Conservation (phyloP, 2,797 vertebrate genomes). For the Mionectes olivaceus region DNA sequence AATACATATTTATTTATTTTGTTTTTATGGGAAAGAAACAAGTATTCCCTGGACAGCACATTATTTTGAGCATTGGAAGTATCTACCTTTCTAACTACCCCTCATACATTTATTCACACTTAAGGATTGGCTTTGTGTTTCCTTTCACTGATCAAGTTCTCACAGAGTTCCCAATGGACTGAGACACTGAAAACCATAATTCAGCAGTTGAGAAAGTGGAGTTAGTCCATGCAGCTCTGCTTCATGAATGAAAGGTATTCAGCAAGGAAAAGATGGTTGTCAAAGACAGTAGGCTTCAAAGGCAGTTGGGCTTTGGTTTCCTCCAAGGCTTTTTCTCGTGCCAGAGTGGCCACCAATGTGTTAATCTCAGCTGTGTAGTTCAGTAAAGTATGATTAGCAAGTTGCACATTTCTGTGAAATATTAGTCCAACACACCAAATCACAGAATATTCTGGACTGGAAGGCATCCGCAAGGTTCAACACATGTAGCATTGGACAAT, state of each 20-base stretch:
- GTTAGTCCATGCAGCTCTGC: neutral
- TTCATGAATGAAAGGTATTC: slow-evolving; percentile 3
- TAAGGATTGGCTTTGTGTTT: slow-evolving; percentile 32
- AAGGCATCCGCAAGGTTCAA: neutral
- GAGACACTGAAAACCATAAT: neutral
- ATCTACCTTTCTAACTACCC: neutral
- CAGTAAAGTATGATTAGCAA: neutral
- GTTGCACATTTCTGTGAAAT: neutral
- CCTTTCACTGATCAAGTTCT: neutral
- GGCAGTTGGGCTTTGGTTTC: neutral
- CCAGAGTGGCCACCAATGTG: neutral
- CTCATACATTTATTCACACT: slow-evolving; percentile 12
- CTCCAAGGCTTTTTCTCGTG: neutral
- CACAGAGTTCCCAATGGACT: neutral
- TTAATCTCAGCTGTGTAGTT: neutral
- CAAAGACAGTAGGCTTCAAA: neutral
- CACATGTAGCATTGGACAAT: neutral
- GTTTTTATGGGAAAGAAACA: neutral
- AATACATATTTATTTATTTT: neutral
- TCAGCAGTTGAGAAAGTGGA: neutral
- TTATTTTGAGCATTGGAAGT: neutral
- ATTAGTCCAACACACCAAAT: neutral
- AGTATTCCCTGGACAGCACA: neutral
- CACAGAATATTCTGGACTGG: neutral
- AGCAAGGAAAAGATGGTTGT: neutral